These are phyloP conservation scores for Orthosia incerta DNA, from an alignment of 2,888 invertebrate species.

Conservation along the genomic window DNA sequence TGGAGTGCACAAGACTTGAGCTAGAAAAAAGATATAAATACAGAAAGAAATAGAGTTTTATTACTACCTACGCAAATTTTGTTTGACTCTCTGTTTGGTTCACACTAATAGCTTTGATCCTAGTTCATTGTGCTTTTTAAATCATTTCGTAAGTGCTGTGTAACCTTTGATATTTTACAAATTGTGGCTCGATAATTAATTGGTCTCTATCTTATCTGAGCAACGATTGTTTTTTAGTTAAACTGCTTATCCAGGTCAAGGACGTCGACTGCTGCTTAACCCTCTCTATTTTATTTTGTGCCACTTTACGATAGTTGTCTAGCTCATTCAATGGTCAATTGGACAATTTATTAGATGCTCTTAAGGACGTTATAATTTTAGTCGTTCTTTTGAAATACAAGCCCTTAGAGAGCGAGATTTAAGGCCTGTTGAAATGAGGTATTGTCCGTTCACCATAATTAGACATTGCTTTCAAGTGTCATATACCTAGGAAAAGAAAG, in stretches of 20 bases:
- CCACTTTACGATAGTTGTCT: conserved; percentile 12
- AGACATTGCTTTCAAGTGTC: not conserved
- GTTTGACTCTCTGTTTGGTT: not conserved
- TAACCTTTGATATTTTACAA: conserved; percentile 41
- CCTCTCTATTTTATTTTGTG: conserved; percentile 27
- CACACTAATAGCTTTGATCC: not conserved
- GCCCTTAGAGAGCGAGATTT: not conserved
- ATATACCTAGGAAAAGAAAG: not conserved
- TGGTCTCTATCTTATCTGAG: conserved; percentile 40
- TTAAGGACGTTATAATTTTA: conserved; percentile 8
- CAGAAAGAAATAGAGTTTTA: no score
- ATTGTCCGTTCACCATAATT: no score
- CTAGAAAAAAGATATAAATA: no score
- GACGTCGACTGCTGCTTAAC: conserved; percentile 29
- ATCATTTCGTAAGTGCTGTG: not conserved
- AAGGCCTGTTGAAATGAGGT: no score
- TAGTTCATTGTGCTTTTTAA: conserved; percentile 10
- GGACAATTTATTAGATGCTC: conserved; percentile 2
- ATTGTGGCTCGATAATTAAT: conserved; percentile 45
- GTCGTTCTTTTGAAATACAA: conserved; percentile 1
- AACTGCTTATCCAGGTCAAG: conserved; percentile 54
- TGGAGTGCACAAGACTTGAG: no score
- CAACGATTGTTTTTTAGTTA: conserved; percentile 52
- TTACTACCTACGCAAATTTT: not conserved
- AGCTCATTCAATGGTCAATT: conserved; percentile 11